Evolutionary conservation across 2,797 vertebrate species (phyloP), one percentile per base, ranked within the genome.

Genomic region (Pseudopleuronectes americanus): DNA sequence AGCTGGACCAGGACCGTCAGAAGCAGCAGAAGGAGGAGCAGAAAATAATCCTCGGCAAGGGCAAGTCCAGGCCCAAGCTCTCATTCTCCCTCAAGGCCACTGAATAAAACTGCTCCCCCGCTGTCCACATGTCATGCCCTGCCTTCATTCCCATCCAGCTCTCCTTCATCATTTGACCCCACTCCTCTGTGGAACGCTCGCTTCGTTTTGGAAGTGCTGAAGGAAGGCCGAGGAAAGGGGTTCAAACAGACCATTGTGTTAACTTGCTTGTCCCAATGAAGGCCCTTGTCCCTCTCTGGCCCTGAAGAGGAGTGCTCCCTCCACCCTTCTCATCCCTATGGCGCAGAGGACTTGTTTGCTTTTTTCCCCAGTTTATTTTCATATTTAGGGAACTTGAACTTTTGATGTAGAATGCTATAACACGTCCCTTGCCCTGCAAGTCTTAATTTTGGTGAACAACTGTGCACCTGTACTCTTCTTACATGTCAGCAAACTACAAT

Each of bases 21-120:
- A 95, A 91, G 89, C 97, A 99, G 86, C 97, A 99, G 96, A 99
- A 99, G 88, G 98, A 99, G 93, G 97, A 99, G 92, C 98, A 99
- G 96, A 99, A 97, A 96, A 98, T 99, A 71, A 99, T 99, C 92
- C 93, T 99, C 87, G 98, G 98, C 90, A 98, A 99, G 94, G 98
- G 98, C 80, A 99, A 99, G 93, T 98, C 97, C 92, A 94, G 98
- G 90, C 98, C 98, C 78, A 98, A 98, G 93, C 96, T 99, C 83
- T 99, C 97, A 92, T 99, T 99, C 94, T 94, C 97, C 28, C 91
- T 99, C 88, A 99, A 99, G 93, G 96, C 96, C 87, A 93, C 96
- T 79, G 97, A 98, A 92, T 99, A 93, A 97, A 86, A 92, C 81
- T 59, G 71, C 83, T 66, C 33, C 80, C 91, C 89, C 31, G 36